Conservation (phyloP, 1,140 invertebrate genomes). For the Cryptotermes secundus region DNA sequence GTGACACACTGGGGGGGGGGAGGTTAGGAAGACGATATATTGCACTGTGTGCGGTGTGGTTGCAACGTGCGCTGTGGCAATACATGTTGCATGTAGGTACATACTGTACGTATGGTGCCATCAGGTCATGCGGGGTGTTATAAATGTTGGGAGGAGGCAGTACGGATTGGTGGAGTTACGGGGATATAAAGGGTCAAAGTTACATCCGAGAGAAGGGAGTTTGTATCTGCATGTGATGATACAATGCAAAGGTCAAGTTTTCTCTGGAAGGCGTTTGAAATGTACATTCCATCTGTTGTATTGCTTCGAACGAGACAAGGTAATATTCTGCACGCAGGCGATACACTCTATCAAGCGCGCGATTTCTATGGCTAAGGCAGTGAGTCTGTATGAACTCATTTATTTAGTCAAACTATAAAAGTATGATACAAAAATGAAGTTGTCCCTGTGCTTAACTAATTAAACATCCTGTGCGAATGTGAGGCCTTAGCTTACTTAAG, state of each 20-base stretch:
- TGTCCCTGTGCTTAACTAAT: too few species aligned
- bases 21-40: conserved; percentile 14
- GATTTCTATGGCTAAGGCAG: too few species aligned
- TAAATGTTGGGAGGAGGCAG: background rate
- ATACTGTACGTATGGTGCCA: background rate
- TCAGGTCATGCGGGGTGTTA: background rate
- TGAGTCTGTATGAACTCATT: too few species aligned
- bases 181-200: background rate
- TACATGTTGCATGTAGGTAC: conserved; percentile 5
- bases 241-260: background rate
- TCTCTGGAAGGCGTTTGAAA: background rate
- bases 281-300: background rate
- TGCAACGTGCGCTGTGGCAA: background rate
- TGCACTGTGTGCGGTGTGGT: conserved; percentile 12
- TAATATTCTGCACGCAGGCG: too few species aligned
- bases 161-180: background rate
- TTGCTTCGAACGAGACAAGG: background rate
- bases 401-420: too few species aligned
- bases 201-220: conserved; percentile 1
- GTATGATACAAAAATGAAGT: too few species aligned
- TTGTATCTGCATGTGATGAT: background rate
- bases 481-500: too few species aligned
- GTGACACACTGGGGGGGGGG: background rate
- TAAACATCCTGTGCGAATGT: too few species aligned
- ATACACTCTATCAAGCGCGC: too few species aligned